Base-by-base conservation (phyloP, 2,888 invertebrate genomes). In the Dexiosoma caninum region DNA sequence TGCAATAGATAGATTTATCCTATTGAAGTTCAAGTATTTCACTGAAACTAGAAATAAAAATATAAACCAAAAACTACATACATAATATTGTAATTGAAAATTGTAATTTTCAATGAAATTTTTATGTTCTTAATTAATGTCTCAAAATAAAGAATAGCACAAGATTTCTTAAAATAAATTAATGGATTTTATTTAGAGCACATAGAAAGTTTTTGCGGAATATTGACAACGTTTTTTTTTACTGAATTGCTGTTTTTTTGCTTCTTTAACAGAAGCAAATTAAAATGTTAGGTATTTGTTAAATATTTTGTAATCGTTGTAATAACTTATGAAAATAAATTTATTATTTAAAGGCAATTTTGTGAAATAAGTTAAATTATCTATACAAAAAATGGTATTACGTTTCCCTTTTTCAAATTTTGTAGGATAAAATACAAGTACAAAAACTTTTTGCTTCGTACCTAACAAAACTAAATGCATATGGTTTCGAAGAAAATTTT, bases 121-220 rank as follows among this genome's bases (percentile, higher is more conserved):
- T 69, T 55, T 70, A 60, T 76, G 42, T 53, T 62, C 53, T 60
- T 77, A 77, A 60, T 69, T 35, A 67, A 69, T 69, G 76, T 76
- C 60, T 76, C 69, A 77, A 75, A 67, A 69, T 74, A 57, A 76
- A 76, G 23, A 70, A 77, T 77, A 77, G 69, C 76, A 77, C 69
- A 77, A 70, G 30, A 62, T 70, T 77, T 77, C 76, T 70, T 51
- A 40, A 37, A 57, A 30, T 51, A 71, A 51, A 60, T 14, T 14
- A 69, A 46, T 30, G 42, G 21, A 10, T 6, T 57, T 57, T 57
- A 40, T 23, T 40, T 23, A 27, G 8, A 14, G 3, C 5, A 12
- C 21, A 21, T 21, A 12, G 2, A 27, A 2, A 12, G 2, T 44
- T 19, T 44, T 16, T 44, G 35, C n/a, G 2, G 2, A 12, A 35